These are phyloP conservation scores for Arnoldichthys spilopterus DNA, from an alignment of 2,797 vertebrate genomes.

Conservation along the genomic window DNA sequence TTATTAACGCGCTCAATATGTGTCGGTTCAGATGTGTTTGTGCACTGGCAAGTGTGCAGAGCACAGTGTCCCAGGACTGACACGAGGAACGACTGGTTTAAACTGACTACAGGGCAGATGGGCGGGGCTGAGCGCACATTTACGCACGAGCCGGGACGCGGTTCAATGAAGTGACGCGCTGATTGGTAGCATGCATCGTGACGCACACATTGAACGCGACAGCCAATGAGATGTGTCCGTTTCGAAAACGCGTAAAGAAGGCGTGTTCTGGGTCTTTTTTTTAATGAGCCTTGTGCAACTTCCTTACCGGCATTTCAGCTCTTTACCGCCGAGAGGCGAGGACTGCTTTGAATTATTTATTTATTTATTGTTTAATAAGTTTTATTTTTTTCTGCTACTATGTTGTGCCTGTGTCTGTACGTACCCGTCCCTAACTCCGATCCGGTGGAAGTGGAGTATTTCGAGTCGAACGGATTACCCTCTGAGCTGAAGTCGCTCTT, in stretches of 20 bases:
- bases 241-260: not conserved
- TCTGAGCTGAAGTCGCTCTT: constrained; percentile 86
- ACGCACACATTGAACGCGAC: constrained; percentile 52
- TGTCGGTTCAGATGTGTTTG: no score
- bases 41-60: no score
- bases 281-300: constrained; percentile 10
- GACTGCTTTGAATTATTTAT: not conserved
- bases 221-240: not conserved
- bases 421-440: constrained; percentile 82
- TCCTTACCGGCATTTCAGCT: constrained; percentile 66
- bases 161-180: constrained; percentile 52
- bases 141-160: not conserved
- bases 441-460: constrained; percentile 89
- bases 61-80: no score
- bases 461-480: constrained; percentile 91
- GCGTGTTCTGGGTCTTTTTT: not conserved
- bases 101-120: not conserved
- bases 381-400: constrained; percentile 55
- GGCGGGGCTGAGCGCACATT: not conserved
- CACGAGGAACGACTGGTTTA: not conserved
- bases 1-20: no score
- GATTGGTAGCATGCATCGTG: constrained; percentile 63
- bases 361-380: constrained; percentile 19
- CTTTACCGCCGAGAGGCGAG: not conserved
- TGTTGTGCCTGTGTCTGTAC: constrained; percentile 92